phyloP scores from a whole-genome alignment of 2,888 invertebrate species.

The Fabriciana adippe region DNA sequence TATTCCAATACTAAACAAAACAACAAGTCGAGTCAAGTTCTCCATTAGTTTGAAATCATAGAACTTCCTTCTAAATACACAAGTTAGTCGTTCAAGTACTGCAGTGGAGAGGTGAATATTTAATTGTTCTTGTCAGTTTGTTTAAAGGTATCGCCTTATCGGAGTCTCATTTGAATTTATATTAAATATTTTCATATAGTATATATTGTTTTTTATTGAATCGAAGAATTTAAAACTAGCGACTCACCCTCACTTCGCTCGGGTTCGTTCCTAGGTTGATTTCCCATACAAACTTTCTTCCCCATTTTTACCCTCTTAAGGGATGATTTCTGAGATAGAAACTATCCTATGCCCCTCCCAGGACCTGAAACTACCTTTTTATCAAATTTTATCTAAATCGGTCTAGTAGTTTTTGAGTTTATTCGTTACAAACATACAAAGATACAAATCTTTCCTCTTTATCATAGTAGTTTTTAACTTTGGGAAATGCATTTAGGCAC shows the following conservation, averaged over 20 bases:
- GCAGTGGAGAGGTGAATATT: slow-evolving; percentile 31
- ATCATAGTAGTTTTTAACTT: no score
- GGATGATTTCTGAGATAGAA: no score
- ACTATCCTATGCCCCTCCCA: no score
- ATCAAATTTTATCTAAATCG: no score
- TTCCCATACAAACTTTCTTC: no score
- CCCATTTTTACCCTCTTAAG: no score
- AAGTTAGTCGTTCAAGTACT: slow-evolving; percentile 20
- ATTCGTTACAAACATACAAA: no score
- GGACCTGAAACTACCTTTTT: no score
- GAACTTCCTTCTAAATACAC: slow-evolving; percentile 23
- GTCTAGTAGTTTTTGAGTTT: no score
- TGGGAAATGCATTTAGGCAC: no score
- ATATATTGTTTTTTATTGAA: neutral
- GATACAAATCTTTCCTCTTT: no score
- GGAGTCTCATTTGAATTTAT: slow-evolving; percentile 13
- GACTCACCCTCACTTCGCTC: neutral
- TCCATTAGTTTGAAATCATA: slow-evolving; percentile 22
- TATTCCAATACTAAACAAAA: slow-evolving; percentile 16
- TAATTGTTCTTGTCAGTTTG: slow-evolving; percentile 29
- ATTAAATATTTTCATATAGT: neutral
- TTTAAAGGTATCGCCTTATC: slow-evolving; percentile 17
- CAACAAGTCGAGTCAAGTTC: slow-evolving; percentile 15
- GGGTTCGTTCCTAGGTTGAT: no score
- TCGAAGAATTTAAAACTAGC: neutral